Base-by-base conservation (phyloP, 2,113 vertebrate species). In the Ochotona princeps region DNA sequence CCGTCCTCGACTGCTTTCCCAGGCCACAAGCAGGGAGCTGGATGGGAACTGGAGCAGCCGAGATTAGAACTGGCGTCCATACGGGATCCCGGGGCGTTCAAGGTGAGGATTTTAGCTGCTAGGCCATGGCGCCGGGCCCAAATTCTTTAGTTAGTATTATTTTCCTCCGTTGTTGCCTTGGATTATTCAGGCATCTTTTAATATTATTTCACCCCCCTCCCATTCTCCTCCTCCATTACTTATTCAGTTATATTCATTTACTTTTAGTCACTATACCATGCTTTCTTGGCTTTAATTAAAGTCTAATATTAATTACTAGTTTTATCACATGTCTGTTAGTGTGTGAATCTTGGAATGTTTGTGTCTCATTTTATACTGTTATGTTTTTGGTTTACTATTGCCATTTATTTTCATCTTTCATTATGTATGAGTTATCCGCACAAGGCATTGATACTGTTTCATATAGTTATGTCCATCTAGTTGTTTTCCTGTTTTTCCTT, bases 111-210 rank as follows among this genome's bases (percentile, higher is more conserved):
- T n/a, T n/a, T n/a, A n/a, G n/a, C n/a, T n/a, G n/a, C n/a, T n/a
- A n/a, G n/a, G n/a, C n/a, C n/a, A n/a, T n/a, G n/a, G n/a, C n/a
- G n/a, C n/a, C n/a, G n/a, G n/a, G n/a, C n/a, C n/a, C n/a, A n/a
- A 70, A 23, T 69, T 47, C 38, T 44, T 44, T 44, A 44, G 38
- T 44, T 66, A 4, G 54, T 57, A 57, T 63, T 61, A 49, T 79
- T 79, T 87, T 66, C 79, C 72, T 82, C 63, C 25, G 20, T 63
- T 76, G 21, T 89, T 69, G 30, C 76, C 3, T 87, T 93, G 63
- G 12, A 66, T 87, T 66, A 72, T 18, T 76, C 44, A 60, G 54
- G 21, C 26, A 21, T 60, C 21, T 78, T 87, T 76, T 28, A 61
- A 54, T 51, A 63, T 32, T 87, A 44, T 44, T 44, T 6, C 38